Evolutionary conservation across 2,888 invertebrate genomes (phyloP).

Genomic region (Eristalinus sepulchralis): DNA sequence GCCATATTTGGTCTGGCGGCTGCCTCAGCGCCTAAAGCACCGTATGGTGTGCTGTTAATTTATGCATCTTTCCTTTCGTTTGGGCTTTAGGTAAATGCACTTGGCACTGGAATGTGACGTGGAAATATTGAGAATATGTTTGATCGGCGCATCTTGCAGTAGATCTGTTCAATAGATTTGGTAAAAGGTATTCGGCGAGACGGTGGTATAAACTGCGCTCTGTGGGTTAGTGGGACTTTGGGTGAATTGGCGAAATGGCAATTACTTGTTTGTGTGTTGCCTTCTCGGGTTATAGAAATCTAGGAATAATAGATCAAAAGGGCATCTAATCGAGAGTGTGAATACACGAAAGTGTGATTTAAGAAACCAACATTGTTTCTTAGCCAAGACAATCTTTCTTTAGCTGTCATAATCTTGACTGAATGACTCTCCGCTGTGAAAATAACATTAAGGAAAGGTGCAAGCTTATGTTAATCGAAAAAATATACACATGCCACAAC

Average conservation of each 20-base stretch:
- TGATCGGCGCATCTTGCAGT: slow-evolving; percentile 4
- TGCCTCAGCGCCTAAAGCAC: slow-evolving; percentile 26
- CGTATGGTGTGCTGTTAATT: slow-evolving; percentile 56
- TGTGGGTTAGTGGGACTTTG: slow-evolving; percentile 25
- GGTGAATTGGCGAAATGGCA: slow-evolving; percentile 16
- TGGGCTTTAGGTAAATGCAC: slow-evolving; percentile 54
- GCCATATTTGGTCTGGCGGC: slow-evolving; percentile 62
- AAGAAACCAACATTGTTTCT: too few species aligned
- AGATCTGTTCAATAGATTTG: slow-evolving; percentile 8
- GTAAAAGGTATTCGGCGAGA: neutral
- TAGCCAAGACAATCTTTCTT: too few species aligned
- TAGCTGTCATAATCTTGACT: too few species aligned
- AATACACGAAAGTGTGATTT: too few species aligned
- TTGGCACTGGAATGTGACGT: slow-evolving; percentile 60
- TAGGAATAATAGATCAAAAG: too few species aligned
- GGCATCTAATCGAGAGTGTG: too few species aligned
- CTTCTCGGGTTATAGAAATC: neutral
- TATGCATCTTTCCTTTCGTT: slow-evolving; percentile 55
- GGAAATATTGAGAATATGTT: slow-evolving; percentile 57
- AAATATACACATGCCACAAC: too few species aligned
- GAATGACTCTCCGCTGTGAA: too few species aligned
- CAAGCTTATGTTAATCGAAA: too few species aligned
- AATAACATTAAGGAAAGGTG: too few species aligned
- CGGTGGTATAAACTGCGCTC: neutral
- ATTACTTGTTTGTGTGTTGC: neutral